phyloP scores from a whole-genome alignment of 2,113 vertebrate species.

The Peromyscus californicus region DNA sequence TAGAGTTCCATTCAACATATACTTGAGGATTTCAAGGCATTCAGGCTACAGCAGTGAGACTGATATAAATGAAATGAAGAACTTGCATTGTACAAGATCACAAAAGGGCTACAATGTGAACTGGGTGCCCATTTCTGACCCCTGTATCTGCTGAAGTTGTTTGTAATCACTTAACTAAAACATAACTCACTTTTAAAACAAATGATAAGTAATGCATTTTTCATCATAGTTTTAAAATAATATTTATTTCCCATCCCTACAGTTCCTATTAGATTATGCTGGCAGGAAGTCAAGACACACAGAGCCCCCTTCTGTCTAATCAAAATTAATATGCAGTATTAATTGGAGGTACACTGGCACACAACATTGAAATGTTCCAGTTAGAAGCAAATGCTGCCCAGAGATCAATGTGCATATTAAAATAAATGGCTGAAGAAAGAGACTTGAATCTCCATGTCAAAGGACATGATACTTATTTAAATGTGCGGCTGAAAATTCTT shows the following conservation, averaged over 20 bases:
- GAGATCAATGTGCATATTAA: slow-evolving; percentile 40
- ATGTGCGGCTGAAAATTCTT: slow-evolving; percentile 50
- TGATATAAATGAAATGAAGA: not conserved
- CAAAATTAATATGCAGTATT: slow-evolving; percentile 88
- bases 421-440: slow-evolving; percentile 48
- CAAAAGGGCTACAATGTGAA: not conserved
- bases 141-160: slow-evolving; percentile 15
- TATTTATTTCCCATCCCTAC: slow-evolving; percentile 87
- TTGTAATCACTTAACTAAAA: slow-evolving; percentile 67
- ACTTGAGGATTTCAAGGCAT: not conserved
- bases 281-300: slow-evolving; percentile 87
- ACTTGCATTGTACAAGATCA: not conserved
- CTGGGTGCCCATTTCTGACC: not conserved
- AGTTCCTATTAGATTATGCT: slow-evolving; percentile 85
- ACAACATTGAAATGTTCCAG: slow-evolving; percentile 79
- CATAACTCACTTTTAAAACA: slow-evolving; percentile 69
- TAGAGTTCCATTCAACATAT: not conserved
- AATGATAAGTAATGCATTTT: slow-evolving; percentile 79
- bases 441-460: slow-evolving; percentile 65
- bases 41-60: not conserved
- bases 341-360: slow-evolving; percentile 84
- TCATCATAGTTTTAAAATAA: slow-evolving; percentile 83
- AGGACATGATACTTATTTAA: slow-evolving; percentile 45
- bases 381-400: slow-evolving; percentile 81
- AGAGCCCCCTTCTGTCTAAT: slow-evolving; percentile 87